Conservation (phyloP, 30 jellyfish, hydroid and myxozoan genomes). For the Chrysaora quinquecirrha region DNA sequence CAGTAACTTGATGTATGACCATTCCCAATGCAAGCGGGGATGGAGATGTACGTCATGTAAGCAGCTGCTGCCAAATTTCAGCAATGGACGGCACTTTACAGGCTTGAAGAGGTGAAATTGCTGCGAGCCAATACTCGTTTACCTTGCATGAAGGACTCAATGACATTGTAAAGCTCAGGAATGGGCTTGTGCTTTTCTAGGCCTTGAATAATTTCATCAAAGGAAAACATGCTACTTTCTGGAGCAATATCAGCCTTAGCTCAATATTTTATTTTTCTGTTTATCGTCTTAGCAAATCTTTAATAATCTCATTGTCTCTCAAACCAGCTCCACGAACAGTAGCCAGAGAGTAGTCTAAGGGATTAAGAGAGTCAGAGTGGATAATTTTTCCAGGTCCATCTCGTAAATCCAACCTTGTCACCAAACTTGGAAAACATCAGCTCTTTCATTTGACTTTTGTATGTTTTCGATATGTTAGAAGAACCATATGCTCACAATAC, state of each 20-base stretch:
- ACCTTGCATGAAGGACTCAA: constrained; percentile 16
- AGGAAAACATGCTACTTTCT: constrained; percentile 7
- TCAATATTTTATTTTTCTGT: constrained; percentile 9
- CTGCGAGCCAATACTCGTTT: constrained; percentile 15
- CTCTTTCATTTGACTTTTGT: constrained; percentile 1
- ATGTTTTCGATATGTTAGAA: constrained; percentile 13
- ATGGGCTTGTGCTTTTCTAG: constrained; percentile 12
- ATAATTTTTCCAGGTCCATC: constrained; percentile 13
- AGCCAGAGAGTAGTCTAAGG: constrained; percentile 25
- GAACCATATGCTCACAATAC: constrained; percentile 7
- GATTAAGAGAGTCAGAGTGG: constrained; percentile 18
- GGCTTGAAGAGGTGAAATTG: constrained; percentile 22
- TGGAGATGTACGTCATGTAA: constrained; percentile 12
- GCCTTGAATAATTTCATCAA: constrained; percentile 13
- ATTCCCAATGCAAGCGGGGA: constrained; percentile 11
- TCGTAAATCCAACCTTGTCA: constrained; percentile 19
- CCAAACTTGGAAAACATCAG: constrained; percentile 10
- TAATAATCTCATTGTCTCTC: constrained; percentile 19
- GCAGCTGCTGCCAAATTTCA: constrained; percentile 29
- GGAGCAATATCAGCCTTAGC: constrained; percentile 5
- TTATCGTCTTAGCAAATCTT: constrained; percentile 9
- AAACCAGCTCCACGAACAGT: constrained; percentile 12
- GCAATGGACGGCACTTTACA: constrained; percentile 16
- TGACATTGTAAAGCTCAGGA: constrained; percentile 15
- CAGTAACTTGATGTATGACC: constrained; percentile 25